Conservation (phyloP, 2,888 invertebrate species). For the Agrochola lychnidis region DNA sequence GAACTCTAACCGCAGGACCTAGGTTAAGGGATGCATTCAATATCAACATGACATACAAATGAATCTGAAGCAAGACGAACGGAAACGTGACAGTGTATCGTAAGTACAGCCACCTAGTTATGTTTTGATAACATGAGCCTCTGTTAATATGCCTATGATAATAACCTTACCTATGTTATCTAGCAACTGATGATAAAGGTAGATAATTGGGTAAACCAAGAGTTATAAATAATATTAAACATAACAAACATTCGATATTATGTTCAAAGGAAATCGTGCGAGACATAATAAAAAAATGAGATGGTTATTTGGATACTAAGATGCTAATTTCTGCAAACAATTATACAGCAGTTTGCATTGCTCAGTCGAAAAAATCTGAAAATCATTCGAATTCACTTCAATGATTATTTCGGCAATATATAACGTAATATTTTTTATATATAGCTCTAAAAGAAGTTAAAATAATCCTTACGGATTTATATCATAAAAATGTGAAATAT, state of each 20-base stretch:
- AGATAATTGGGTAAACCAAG: slow-evolving; percentile 60
- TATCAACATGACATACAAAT: slow-evolving; percentile 11
- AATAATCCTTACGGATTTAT: background rate
- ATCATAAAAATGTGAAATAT: background rate
- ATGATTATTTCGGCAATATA: background rate
- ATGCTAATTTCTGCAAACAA: background rate
- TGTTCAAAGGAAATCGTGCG: background rate
- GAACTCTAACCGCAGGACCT: slow-evolving; percentile 7
- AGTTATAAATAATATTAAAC: slow-evolving; percentile 28
- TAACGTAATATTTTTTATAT: background rate
- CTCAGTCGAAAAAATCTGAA: background rate
- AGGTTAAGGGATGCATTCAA: slow-evolving; percentile 8
- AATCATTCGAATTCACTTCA: background rate
- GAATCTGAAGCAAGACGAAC: slow-evolving; percentile 20
- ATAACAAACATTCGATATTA: slow-evolving; percentile 1
- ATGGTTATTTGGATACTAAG: background rate
- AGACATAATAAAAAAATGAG: background rate
- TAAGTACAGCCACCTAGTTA: slow-evolving; percentile 38
- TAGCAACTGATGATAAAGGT: slow-evolving; percentile 56
- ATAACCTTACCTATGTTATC: slow-evolving; percentile 63
- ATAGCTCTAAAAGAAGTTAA: background rate
- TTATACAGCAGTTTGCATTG: background rate
- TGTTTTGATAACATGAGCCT: slow-evolving; percentile 60
- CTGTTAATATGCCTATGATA: slow-evolving; percentile 64
- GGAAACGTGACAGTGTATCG: slow-evolving; percentile 25